These are phyloP conservation scores for Zootoca vivipara DNA, from an alignment of 2,113 vertebrate species.

Conservation along the genomic window DNA sequence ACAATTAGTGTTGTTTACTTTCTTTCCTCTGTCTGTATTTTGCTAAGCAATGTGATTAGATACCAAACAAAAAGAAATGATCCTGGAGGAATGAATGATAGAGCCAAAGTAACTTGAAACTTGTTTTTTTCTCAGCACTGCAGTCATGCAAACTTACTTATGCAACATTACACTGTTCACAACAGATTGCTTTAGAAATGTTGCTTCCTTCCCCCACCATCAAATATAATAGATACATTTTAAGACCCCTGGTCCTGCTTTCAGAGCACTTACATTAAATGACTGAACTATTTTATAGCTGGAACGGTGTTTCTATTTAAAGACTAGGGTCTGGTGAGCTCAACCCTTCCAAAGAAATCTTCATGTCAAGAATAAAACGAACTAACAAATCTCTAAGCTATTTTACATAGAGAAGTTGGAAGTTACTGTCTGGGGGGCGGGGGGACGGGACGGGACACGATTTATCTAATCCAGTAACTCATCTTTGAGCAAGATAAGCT, in stretches of 20 bases:
- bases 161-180: not conserved
- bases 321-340: not conserved
- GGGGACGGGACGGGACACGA: not conserved
- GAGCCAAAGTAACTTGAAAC: conserved; percentile 25
- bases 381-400: conserved; percentile 7
- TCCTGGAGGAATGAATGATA: conserved; percentile 3
- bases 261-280: not conserved
- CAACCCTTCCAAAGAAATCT: conserved; percentile 18
- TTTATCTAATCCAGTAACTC: conserved; percentile 63
- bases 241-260: not conserved
- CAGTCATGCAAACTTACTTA: conserved; percentile 1
- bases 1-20: conserved; percentile 23
- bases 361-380: not conserved
- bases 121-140: not conserved
- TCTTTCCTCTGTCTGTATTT: conserved; percentile 4
- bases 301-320: not conserved
- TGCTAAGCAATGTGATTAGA: conserved; percentile 25
- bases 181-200: not conserved
- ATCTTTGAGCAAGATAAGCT: conserved; percentile 66
- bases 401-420: conserved; percentile 51
- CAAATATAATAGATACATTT: not conserved
- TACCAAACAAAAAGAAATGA: not conserved
- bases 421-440: conserved; percentile 52
- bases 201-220: not conserved
- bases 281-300: not conserved